Conservation (phyloP, 1,140 invertebrate genomes). For the Nilaparvata lugens region DNA sequence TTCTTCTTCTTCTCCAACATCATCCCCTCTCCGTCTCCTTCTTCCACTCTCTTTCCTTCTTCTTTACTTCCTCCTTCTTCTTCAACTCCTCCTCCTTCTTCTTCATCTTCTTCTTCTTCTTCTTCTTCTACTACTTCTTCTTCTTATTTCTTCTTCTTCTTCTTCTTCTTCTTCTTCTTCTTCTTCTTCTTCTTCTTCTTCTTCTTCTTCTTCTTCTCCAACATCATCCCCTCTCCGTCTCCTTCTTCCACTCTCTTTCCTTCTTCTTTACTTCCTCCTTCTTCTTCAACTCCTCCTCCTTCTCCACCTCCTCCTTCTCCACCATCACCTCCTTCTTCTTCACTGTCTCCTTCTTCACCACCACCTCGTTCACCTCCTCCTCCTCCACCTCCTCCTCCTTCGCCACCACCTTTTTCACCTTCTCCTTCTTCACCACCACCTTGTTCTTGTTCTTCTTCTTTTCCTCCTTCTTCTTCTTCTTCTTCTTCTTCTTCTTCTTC, state of each 20-base stretch:
- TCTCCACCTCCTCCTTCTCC: neutral
- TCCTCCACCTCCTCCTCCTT: neutral
- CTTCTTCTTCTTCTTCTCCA: conserved; percentile 2
- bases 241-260: neutral
- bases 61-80: neutral
- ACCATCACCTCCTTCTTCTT: neutral
- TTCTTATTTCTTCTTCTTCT: conserved; percentile 2
- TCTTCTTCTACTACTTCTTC: neutral
- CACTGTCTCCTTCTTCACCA: neutral
- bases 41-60: neutral
- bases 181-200: conserved; percentile 3
- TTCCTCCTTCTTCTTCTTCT: neutral
- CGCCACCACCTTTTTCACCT: neutral
- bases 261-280: conserved; percentile 1
- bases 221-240: neutral
- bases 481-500: too few relatives aligned
- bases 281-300: too few relatives aligned
- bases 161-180: conserved; percentile 3
- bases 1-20: neutral
- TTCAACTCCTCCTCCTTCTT: neutral
- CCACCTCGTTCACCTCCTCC: neutral
- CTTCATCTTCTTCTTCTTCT: too few relatives aligned
- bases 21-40: neutral
- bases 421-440: neutral
- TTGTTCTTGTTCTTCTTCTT: neutral